Conservation (phyloP, 2,113 vertebrate species). For the Nettapus auritus region DNA sequence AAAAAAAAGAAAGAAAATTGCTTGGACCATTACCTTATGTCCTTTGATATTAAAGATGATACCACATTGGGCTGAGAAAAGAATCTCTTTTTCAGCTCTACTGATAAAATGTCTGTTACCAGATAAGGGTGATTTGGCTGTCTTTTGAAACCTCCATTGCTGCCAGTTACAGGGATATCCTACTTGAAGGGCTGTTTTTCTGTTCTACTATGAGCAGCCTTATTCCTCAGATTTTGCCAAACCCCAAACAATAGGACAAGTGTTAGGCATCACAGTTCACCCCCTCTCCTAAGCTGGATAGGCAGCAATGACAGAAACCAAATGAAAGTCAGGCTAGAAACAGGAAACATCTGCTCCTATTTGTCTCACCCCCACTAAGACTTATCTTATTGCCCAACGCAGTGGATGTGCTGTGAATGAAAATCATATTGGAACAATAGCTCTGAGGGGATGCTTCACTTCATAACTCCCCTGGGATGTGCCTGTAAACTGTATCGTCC, state of each 20-base stretch:
- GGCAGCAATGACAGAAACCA: slow-evolving; percentile 56
- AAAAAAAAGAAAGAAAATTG: background rate
- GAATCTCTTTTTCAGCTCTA: background rate
- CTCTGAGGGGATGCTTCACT: slow-evolving; percentile 38
- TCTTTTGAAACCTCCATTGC: background rate
- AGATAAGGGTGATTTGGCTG: background rate
- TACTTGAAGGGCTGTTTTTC: background rate
- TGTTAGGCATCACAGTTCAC: slow-evolving; percentile 55
- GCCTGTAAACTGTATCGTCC: background rate
- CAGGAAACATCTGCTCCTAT: slow-evolving; percentile 70
- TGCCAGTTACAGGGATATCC: background rate
- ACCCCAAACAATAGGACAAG: slow-evolving; percentile 57
- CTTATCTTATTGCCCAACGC: slow-evolving; percentile 52
- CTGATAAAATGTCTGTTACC: background rate
- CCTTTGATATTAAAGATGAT: background rate
- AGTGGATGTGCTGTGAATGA: slow-evolving; percentile 48
- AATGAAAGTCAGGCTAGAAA: slow-evolving; percentile 64
- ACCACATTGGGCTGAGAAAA: background rate
- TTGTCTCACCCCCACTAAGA: slow-evolving; percentile 60
- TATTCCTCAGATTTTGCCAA: slow-evolving; percentile 38
- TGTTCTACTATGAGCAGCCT: background rate
- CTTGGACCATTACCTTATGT: background rate
- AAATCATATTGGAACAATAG: slow-evolving; percentile 56
- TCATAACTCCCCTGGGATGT: slow-evolving; percentile 21
- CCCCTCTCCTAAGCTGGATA: slow-evolving; percentile 49